Evolutionary conservation across 2,888 invertebrate species (phyloP).

Genomic region (Apantesis nais): DNA sequence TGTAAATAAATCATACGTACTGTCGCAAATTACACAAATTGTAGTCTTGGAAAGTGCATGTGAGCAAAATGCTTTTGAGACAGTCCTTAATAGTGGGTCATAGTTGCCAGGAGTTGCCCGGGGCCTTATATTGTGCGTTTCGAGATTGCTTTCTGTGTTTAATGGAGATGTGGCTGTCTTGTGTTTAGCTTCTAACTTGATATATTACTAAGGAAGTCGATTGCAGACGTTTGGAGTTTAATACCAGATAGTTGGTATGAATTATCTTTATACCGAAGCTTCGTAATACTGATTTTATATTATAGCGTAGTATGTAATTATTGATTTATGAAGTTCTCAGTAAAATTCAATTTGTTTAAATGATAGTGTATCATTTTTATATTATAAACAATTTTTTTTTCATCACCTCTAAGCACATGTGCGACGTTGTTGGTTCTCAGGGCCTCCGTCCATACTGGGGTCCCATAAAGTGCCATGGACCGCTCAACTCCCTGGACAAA

Average conservation of each 20-base stretch:
- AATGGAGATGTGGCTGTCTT: constrained; percentile 44
- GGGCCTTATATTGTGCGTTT: constrained; percentile 51
- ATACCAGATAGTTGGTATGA: constrained; percentile 2
- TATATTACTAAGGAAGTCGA: constrained; percentile 22
- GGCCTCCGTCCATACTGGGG: no score
- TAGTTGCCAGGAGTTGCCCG: constrained; percentile 63
- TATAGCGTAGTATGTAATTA: neutral
- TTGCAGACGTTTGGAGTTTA: constrained; percentile 7
- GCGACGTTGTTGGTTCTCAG: no score
- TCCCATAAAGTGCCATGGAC: no score
- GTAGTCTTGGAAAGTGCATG: constrained; percentile 69
- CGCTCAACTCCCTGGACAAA: no score
- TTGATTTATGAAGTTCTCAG: neutral
- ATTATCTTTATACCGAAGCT: neutral
- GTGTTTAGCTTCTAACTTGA: constrained; percentile 22
- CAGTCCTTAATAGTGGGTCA: constrained; percentile 79
- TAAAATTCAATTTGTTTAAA: neutral
- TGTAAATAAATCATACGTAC: constrained; percentile 79
- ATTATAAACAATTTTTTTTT: no score
- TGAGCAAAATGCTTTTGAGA: constrained; percentile 70
- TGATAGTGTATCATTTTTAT: neutral
- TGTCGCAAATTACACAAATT: constrained; percentile 82
- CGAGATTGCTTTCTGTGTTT: constrained; percentile 54
- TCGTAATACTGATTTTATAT: neutral
- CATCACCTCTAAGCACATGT: no score